A percentile compares a stretch with the other conserved stretches of the same genome.
Conservation (phyloP, 2,113 vertebrate genomes). For the Semicossyphus pulcher region DNA sequence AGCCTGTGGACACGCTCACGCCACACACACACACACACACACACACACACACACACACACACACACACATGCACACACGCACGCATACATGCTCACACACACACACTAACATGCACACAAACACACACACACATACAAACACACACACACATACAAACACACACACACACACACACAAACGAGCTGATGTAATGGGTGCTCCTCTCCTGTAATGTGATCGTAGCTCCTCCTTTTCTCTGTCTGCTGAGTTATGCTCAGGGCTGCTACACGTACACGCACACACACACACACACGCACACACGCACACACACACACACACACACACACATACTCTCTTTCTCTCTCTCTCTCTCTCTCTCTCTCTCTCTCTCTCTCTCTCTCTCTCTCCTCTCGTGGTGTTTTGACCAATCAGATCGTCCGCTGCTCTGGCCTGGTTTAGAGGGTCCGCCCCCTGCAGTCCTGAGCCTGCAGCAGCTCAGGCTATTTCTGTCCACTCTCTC, state of each 20-base stretch:
- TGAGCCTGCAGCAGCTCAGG: conserved; percentile 27
- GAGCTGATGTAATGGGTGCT: conserved; percentile 45
- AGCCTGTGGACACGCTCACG: too few relatives aligned
- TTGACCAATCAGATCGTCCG: conserved; percentile 32
- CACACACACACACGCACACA: background rate
- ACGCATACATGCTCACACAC: too few relatives aligned
- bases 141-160: conserved; percentile 5
- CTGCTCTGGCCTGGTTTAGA: conserved; percentile 37
- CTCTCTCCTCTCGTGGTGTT: background rate
- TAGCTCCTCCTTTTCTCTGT: conserved; percentile 28
- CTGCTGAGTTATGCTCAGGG: conserved; percentile 32
- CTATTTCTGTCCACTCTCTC: conserved; percentile 43
- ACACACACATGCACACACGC: too few relatives aligned
- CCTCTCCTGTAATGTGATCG: conserved; percentile 28
- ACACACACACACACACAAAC: conserved; percentile 19
- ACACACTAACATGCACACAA: too few relatives aligned
- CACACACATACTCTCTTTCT: conserved; percentile 25
- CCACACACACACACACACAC: too few relatives aligned
- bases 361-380: background rate
- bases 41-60: too few relatives aligned
- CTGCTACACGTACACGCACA: conserved; percentile 8
- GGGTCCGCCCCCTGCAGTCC: conserved; percentile 21
- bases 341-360: conserved; percentile 6
- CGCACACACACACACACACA: conserved; percentile 4
- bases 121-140: too few relatives aligned